Base-by-base conservation (phyloP, 2,113 vertebrate genomes). In the Australoheros scitulus region DNA sequence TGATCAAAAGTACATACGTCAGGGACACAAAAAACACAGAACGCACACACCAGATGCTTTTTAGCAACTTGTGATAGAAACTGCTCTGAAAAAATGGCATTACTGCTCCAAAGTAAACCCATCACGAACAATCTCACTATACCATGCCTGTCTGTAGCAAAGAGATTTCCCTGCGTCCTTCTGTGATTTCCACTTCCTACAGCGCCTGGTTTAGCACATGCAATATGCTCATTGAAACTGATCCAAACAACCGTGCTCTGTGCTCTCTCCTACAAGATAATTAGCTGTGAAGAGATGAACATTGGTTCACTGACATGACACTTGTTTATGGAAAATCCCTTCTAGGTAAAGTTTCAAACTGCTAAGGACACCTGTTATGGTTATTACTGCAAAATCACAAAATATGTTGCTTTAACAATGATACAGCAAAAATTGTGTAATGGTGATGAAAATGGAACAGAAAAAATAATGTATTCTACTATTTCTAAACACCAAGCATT, bases 301-400 rank as follows among this genome's bases (percentile, higher is more conserved):
- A 57, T 36, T 2, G 60, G 81, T 59, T 85, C 80, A 74, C 59
- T 76, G 81, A 84, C 65, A 82, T 86, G 75, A 89, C 86, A 77
- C 83, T 70, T 89, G 81, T 82, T 89, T 81, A 90, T 55, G 82
- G 90, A 88, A 92, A 85, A 82, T 74, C 10, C 64, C 82, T 84
- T 1, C 36, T 41, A 81, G 85, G 81, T 76, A 52, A 29, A 68
- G 76, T 38, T 84, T 87, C 80, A 89, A 72, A 91, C 81, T 78
- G 85, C 76, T 84, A 38, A 11, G 14, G 82, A 76, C 90, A 90
- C 81, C 83, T 88, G 86, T 90, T 89, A 76, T 57, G 24, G 60
- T 22, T 26, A 79, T 63, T 24, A 65, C 32, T 14, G 75, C 32
- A 50, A 61, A 87, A 80, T 50, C 14, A 13, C 43, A 55, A 24